These are phyloP conservation scores for Cartodere bifasciata DNA, from an alignment of 2,888 invertebrate species.

Conservation along the genomic window DNA sequence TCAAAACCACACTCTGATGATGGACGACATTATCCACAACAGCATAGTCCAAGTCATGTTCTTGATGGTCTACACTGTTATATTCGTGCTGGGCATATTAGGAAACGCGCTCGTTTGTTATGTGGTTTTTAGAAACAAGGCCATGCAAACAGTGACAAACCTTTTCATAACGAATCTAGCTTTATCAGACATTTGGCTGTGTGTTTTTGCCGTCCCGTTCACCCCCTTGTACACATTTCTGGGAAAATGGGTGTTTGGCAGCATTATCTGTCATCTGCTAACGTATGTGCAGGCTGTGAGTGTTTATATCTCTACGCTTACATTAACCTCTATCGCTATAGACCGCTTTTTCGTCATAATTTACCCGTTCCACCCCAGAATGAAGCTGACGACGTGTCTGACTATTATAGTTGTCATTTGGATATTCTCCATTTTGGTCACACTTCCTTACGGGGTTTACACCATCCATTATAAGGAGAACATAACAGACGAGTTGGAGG, in stretches of 20 bases:
- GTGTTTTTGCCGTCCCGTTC: conserved; percentile 88
- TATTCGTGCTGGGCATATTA: conserved; percentile 79
- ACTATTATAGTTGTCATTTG: conserved; percentile 81
- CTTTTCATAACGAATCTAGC: conserved; percentile 95
- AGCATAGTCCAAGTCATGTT: conserved; percentile 59
- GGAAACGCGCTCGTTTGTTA: conserved; percentile 89
- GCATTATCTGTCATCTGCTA: conserved; percentile 79
- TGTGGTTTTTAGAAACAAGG: conserved; percentile 82
- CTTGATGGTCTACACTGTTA: conserved; percentile 64
- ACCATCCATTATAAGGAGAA: conserved; percentile 47
- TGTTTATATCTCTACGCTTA: conserved; percentile 94
- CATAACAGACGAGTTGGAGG: conserved; percentile 17
- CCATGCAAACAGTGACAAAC: conserved; percentile 97
- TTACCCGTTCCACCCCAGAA: conserved; percentile 86
- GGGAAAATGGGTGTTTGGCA: conserved; percentile 87
- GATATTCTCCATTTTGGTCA: conserved; percentile 76
- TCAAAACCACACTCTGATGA: too few relatives aligned
- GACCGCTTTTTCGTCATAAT: conserved; percentile 97
- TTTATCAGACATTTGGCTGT: conserved; percentile 85
- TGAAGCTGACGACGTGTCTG: conserved; percentile 78
- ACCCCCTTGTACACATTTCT: conserved; percentile 91
- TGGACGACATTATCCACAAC: conserved; percentile 53
- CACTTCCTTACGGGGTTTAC: conserved; percentile 83
- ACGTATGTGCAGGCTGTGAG: conserved; percentile 91
- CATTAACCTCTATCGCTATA: conserved; percentile 92